phyloP scores from a whole-genome alignment of 1,140 invertebrate species.

The Leptoteleia sp. region DNA sequence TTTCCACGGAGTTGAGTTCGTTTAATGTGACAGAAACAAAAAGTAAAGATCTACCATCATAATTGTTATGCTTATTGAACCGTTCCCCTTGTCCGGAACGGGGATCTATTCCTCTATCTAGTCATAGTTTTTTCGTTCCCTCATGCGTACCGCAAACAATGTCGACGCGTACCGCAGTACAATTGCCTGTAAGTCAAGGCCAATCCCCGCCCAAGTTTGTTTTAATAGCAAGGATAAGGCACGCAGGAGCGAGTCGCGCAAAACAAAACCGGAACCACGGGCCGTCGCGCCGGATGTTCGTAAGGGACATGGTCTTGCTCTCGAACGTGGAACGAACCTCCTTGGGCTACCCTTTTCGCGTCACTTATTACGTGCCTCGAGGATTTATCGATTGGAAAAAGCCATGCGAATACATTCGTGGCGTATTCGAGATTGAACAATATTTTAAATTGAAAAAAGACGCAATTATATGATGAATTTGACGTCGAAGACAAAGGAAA shows the following conservation, averaged over 20 bases:
- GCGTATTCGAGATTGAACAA: too few relatives aligned
- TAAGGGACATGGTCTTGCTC: slow-evolving; percentile 68
- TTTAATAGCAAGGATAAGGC: slow-evolving; percentile 44
- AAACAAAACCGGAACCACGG: slow-evolving; percentile 76
- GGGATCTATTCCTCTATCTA: slow-evolving; percentile 23
- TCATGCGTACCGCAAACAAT: slow-evolving; percentile 6
- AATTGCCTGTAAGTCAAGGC: slow-evolving; percentile 54
- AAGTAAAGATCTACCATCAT: too few relatives aligned
- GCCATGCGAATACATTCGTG: background rate
- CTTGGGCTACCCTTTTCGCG: slow-evolving; percentile 29
- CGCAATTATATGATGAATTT: too few relatives aligned
- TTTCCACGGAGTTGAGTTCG: too few relatives aligned
- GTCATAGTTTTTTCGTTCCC: slow-evolving; percentile 13
- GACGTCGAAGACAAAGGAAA: too few relatives aligned
- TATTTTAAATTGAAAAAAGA: too few relatives aligned
- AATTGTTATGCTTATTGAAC: slow-evolving; percentile 35
- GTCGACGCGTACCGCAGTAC: slow-evolving; percentile 16
- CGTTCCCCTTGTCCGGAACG: slow-evolving; percentile 9
- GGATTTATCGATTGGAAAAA: slow-evolving; percentile 24
- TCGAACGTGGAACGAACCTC: slow-evolving; percentile 67
- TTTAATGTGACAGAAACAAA: too few relatives aligned
- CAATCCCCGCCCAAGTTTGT: slow-evolving; percentile 37
- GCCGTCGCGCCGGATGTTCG: slow-evolving; percentile 73
- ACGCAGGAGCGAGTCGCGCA: slow-evolving; percentile 25
- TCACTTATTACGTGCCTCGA: slow-evolving; percentile 11